Evolutionary conservation across 35 echinoderm and acorn worm genomes (phyloP), one percentile per base, ranked within the genome.

Genomic region (Heliocidaris tuberculata): DNA sequence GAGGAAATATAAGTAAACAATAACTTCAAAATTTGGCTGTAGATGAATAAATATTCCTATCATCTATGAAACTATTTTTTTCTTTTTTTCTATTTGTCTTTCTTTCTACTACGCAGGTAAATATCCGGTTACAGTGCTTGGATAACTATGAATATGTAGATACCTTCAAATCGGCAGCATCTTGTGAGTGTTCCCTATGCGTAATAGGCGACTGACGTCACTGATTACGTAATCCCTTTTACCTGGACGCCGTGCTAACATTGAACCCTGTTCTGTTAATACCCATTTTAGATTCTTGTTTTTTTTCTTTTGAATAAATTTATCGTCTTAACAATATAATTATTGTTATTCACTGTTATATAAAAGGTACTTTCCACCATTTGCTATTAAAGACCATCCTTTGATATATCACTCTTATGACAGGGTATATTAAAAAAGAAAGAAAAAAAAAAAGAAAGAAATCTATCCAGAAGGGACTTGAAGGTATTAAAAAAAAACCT

Each of bases 181-280:
- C 95, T 10, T 99, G 98, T 94, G 95, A 94, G 86, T 99, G 98
- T 87, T 94, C 96, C 17, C 85, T 99, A 32, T 99, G 98, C 95
- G 95, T 94, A 48, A 93, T 93, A 93, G 91, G 91, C 31, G 91
- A 93, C 91, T 93, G 50, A 93, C 50, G 91, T 93, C 87, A 89
- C 65, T 78, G 65, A 78, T 78, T 78, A 78, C 27, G 65, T 78
- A 78, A 78, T n/a, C 65, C 15, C 65, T 78, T 9, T n/a, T n/a
- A 19, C 27, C 65, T 78, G 21, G 65, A 78, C 65, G 65, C 65
- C 21, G 27, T 78, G 65, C 65, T 78, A 24, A n/a, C 19, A 4
- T 27, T 27, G 60, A 70, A 19, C n/a, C n/a, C n/a, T n/a, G n/a
- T 78, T 78, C 21, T 78, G 65, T 78, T 78, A 7, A 78, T 78